A percentile compares a stretch with the other conserved stretches of the same genome.
These are phyloP conservation scores for Daboia siamensis DNA, from an alignment of 2,113 vertebrate genomes.

Conservation along the genomic window DNA sequence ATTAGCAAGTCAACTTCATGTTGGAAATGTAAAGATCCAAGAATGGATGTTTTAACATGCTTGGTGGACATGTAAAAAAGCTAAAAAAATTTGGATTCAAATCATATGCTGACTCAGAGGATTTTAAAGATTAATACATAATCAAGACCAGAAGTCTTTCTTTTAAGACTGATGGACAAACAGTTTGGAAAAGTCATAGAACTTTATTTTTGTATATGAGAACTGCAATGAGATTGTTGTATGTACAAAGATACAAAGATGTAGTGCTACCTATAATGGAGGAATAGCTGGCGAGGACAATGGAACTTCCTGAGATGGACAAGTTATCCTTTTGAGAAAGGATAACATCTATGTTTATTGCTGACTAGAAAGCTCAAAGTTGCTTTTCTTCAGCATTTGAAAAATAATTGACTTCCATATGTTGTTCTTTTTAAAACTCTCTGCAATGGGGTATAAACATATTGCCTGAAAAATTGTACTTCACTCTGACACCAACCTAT, in stretches of 20 bases:
- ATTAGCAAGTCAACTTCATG: not conserved
- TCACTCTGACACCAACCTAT: too few species aligned
- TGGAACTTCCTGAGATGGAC: not conserved
- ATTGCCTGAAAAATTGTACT: too few species aligned
- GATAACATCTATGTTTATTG: not conserved
- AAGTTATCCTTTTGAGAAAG: not conserved
- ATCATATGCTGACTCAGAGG: not conserved
- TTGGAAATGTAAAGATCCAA: not conserved
- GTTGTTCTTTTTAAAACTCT: too few species aligned
- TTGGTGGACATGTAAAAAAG: not conserved
- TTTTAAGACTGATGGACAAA: not conserved
- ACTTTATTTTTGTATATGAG: not conserved
- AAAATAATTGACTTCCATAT: too few species aligned
- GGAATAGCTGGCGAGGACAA: not conserved
- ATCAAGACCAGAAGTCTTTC: not conserved
- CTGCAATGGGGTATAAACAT: too few species aligned
- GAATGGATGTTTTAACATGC: not conserved
- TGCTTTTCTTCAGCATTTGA: too few species aligned
- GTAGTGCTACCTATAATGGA: not conserved
- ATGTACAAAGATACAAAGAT: not conserved
- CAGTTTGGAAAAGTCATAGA: not conserved
- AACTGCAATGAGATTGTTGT: not conserved
- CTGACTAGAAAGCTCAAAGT: not conserved
- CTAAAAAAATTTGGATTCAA: not conserved
- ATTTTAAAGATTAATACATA: not conserved